Percentiles rank a stretch among this genome's conserved stretches.
Conservation (phyloP, 2,113 vertebrate genomes). For the Seriola aureovittata region DNA sequence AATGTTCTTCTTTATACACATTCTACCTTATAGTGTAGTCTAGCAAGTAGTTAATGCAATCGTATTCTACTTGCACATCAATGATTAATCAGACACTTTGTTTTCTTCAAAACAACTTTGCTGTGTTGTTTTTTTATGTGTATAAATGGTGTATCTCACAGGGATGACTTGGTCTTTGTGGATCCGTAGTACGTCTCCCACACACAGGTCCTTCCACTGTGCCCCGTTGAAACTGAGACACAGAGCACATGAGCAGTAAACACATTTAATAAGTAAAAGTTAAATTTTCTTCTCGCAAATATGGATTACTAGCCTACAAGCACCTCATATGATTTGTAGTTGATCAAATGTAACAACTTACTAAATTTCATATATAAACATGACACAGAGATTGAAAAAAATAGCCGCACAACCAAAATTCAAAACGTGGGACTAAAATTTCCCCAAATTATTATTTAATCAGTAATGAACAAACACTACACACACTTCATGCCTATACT, state of each 20-base stretch:
- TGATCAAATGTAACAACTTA: background rate
- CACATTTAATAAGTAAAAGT: background rate
- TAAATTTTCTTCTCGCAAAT: background rate
- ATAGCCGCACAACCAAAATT: too few relatives aligned
- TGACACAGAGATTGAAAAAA: background rate
- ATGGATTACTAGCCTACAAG: background rate
- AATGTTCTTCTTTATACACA: background rate
- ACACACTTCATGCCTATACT: background rate
- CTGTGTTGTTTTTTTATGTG: background rate
- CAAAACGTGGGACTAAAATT: background rate
- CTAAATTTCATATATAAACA: background rate
- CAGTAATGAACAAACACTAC: background rate
- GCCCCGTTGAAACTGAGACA: constrained; percentile 83
- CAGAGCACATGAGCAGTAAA: constrained; percentile 12
- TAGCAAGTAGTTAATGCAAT: background rate
- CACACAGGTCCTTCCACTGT: constrained; percentile 88
- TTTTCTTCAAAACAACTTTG: background rate
- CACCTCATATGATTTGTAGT: background rate
- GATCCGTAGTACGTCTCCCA: constrained; percentile 91
- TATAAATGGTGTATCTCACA: constrained; percentile 80
- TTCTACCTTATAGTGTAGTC: too few relatives aligned
- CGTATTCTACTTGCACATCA: background rate
- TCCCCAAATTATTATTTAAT: background rate
- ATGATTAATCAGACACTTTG: background rate
- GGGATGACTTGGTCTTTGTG: constrained; percentile 89